These are phyloP conservation scores for Drosophila fungiperda DNA, from an alignment of 2,888 invertebrate genomes.

Conservation along the genomic window DNA sequence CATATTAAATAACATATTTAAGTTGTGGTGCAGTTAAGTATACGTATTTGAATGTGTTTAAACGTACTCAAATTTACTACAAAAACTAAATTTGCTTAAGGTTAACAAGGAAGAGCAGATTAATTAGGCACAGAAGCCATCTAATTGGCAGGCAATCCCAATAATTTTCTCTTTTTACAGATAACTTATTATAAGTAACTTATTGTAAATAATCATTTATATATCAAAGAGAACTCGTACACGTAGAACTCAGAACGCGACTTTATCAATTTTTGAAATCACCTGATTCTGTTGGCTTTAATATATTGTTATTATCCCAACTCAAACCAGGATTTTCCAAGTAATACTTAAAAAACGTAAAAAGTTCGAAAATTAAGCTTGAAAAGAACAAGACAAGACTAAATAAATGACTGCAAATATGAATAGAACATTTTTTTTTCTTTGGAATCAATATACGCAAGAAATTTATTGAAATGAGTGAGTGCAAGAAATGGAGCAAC, in stretches of 20 bases:
- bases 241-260: too few species aligned
- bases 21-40: neutral
- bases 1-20: neutral
- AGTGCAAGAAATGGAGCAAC: slow-evolving; percentile 29
- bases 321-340: neutral
- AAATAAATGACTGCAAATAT: neutral
- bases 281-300: neutral
- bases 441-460: slow-evolving; percentile 6
- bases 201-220: too few species aligned
- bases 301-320: neutral
- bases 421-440: neutral
- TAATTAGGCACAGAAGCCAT: neutral
- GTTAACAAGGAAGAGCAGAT: neutral
- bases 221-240: neutral
- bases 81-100: neutral
- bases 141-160: neutral
- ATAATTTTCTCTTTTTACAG: neutral
- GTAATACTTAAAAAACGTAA: neutral
- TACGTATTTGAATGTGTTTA: neutral
- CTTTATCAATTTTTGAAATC: too few species aligned
- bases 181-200: neutral
- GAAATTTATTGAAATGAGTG: slow-evolving; percentile 11
- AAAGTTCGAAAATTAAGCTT: neutral
- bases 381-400: neutral
- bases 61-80: neutral